These are phyloP conservation scores for Heterodera schachtii DNA, from an alignment of 1,140 invertebrate species.

Conservation along the genomic window DNA sequence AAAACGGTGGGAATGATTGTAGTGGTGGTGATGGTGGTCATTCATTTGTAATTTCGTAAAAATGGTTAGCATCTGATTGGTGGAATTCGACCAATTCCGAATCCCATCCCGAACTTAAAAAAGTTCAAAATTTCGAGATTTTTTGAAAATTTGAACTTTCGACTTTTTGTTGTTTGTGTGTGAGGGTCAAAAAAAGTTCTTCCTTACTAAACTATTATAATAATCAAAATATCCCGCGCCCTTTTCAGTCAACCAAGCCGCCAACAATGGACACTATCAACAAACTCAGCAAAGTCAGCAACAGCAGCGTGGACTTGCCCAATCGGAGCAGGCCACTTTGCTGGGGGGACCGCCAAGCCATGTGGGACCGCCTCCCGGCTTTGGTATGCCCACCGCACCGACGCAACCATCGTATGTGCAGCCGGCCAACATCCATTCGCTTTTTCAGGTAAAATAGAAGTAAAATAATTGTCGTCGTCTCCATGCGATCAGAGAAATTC, in stretches of 20 bases:
- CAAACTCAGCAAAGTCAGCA: constrained; percentile 2
- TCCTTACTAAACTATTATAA: too few relatives aligned
- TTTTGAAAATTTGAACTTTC: too few relatives aligned
- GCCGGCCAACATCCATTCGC: constrained; percentile 22
- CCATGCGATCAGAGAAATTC: too few relatives aligned
- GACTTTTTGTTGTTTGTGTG: too few relatives aligned
- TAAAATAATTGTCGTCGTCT: too few relatives aligned
- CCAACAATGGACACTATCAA: constrained; percentile 13
- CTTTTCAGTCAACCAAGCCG: constrained; percentile 2
- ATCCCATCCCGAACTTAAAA: too few relatives aligned
- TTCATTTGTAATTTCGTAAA: too few relatives aligned
- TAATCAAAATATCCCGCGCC: not conserved
- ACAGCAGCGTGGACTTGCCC: not conserved
- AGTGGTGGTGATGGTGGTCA: not conserved
- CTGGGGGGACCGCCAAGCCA: constrained; percentile 11
- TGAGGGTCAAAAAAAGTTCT: too few relatives aligned
- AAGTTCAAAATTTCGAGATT: too few relatives aligned
- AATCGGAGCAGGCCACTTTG: constrained; percentile 11
- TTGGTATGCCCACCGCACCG: constrained; percentile 26
- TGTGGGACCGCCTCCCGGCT: constrained; percentile 28
- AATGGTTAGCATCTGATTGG: too few relatives aligned
- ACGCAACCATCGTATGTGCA: constrained; percentile 25
- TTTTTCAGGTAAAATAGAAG: constrained; percentile 10
- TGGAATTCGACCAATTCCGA: too few relatives aligned
- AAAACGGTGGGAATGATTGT: constrained; percentile 1